Conservation (phyloP, 2,113 vertebrate genomes). For the Natator depressus region DNA sequence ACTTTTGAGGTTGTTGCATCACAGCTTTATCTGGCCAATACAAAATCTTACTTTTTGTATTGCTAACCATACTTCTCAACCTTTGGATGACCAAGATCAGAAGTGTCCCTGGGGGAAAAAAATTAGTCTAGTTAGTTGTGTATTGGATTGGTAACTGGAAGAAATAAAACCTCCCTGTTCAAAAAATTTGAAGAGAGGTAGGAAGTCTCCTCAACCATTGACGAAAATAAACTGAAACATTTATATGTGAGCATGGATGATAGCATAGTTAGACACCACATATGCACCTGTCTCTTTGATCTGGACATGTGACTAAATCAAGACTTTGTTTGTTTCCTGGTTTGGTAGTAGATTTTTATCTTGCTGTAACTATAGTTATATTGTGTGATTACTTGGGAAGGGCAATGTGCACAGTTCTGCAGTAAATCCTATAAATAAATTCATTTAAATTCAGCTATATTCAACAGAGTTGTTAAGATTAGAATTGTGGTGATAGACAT, state of each 20-base stretch:
- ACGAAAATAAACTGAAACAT: neutral
- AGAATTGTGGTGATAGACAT: neutral
- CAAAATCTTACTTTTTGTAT: neutral
- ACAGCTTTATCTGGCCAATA: fast-evolving
- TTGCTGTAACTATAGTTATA: neutral
- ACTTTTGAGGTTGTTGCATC: neutral
- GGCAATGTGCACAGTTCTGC: neutral
- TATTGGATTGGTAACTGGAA: neutral
- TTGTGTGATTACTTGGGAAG: conserved; percentile 27
- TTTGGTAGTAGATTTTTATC: conserved; percentile 12
- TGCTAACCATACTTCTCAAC: neutral
- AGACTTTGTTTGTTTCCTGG: conserved; percentile 45
- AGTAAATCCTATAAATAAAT: conserved; percentile 8
- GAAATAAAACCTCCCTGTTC: neutral
- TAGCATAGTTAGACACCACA: neutral
- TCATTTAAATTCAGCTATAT: neutral
- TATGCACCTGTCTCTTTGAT: conserved; percentile 49
- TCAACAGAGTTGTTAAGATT: neutral
- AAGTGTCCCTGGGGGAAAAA: neutral
- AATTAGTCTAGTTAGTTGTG: neutral
- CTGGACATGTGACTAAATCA: neutral
- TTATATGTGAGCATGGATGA: neutral
- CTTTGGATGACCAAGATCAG: neutral
- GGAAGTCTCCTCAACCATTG: neutral
- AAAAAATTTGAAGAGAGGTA: neutral